phyloP scores from a whole-genome alignment of 2,888 invertebrate genomes.

The Aleiodes testaceus region DNA sequence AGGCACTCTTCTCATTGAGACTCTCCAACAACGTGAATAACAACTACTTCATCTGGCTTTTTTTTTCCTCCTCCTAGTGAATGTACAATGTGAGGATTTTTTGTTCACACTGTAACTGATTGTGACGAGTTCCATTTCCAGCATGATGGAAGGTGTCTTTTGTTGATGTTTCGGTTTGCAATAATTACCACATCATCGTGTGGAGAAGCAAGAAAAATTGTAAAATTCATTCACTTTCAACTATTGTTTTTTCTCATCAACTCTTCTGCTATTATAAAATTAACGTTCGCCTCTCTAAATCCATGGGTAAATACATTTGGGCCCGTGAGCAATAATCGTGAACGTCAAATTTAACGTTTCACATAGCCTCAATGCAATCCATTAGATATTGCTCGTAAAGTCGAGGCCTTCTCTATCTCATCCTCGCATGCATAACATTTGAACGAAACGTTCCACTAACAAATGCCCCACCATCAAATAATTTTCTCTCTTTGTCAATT shows the following conservation, averaged over 20 bases:
- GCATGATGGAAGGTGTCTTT: not conserved
- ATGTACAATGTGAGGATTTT: slow-evolving; percentile 23
- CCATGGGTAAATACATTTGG: slow-evolving; percentile 34
- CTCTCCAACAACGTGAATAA: slow-evolving; percentile 25
- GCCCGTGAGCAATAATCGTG: slow-evolving; percentile 68
- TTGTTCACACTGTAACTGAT: slow-evolving; percentile 18
- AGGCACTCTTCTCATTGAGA: slow-evolving; percentile 34
- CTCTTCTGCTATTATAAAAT: slow-evolving; percentile 66
- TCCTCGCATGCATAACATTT: slow-evolving; percentile 46
- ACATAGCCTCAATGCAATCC: slow-evolving; percentile 68
- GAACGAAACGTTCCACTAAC: slow-evolving; percentile 43
- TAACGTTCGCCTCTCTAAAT: slow-evolving; percentile 58
- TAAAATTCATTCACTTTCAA: slow-evolving; percentile 45
- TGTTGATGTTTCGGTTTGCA: not conserved
- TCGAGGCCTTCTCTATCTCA: slow-evolving; percentile 66
- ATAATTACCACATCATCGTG: slow-evolving; percentile 2
- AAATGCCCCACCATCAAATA: not conserved
- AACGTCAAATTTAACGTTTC: slow-evolving; percentile 72
- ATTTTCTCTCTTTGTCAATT: slow-evolving; percentile 25
- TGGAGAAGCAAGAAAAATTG: not conserved
- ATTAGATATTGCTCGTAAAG: slow-evolving; percentile 73
- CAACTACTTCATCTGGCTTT: slow-evolving; percentile 4
- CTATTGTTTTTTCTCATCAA: not conserved
- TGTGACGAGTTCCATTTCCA: slow-evolving; percentile 32
- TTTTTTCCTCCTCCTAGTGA: not conserved